Evolutionary conservation across 2,113 vertebrate species (phyloP).

Genomic region (Rattus norvegicus): DNA sequence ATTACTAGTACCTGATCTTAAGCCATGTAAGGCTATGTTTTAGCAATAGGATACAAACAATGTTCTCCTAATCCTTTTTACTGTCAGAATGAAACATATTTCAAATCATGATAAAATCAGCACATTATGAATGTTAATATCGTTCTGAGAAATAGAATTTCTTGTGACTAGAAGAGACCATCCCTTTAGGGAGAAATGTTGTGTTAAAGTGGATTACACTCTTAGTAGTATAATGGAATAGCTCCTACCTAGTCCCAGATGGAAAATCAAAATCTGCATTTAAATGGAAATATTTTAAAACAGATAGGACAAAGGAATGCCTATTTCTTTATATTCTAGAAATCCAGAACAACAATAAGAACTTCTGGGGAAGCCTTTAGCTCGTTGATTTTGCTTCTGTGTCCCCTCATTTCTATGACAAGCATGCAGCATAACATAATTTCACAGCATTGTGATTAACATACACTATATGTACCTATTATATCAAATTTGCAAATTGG

Average conservation of each 20-base stretch:
- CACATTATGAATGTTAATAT: conserved; percentile 83
- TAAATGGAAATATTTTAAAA: conserved; percentile 86
- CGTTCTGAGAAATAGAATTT: conserved; percentile 83
- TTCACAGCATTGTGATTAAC: conserved; percentile 72
- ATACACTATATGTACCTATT: conserved; percentile 60
- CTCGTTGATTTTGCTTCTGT: conserved; percentile 59
- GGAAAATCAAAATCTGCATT: conserved; percentile 86
- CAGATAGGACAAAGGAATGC: conserved; percentile 75
- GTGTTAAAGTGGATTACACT: conserved; percentile 84
- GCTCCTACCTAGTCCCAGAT: conserved; percentile 81
- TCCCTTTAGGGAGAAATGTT: conserved; percentile 84
- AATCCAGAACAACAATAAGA: conserved; percentile 59
- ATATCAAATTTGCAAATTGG: conserved; percentile 62
- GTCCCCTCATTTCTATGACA: conserved; percentile 62
- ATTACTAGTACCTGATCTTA: conserved; percentile 72
- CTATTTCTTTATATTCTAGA: conserved; percentile 64
- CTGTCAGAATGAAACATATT: conserved; percentile 82
- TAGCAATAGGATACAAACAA: conserved; percentile 76
- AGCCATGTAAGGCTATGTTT: conserved; percentile 67
- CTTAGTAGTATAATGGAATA: conserved; percentile 83
- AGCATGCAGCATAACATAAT: conserved; percentile 56
- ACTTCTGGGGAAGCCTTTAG: conserved; percentile 61
- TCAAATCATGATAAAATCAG: conserved; percentile 82
- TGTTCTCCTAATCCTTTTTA: conserved; percentile 74
- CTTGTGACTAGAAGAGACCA: conserved; percentile 79